Base-by-base conservation (phyloP, 2,797 vertebrate genomes). In the Trematocara caparti region DNA sequence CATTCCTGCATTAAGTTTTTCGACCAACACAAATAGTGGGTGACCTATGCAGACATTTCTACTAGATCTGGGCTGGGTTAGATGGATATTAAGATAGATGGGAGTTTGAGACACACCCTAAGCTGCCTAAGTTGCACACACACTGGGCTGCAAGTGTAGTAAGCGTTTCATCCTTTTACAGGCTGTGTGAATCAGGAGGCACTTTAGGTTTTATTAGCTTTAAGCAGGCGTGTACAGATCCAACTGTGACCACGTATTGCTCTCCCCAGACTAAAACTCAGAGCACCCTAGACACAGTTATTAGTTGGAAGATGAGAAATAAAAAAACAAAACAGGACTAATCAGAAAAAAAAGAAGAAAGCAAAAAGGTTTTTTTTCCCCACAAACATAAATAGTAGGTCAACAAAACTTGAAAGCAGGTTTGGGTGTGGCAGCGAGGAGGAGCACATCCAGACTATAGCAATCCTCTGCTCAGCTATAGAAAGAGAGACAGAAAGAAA, bases 81-180 rank as follows among this genome's bases (percentile, higher is more conserved):
- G 73, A 89, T 82, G 80, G 19, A 72, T 79, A 84, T 75, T 59
- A 66, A 88, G 85, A 82, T 76, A 90, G 79, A 76, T 76, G 78
- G 74, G 73, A 75, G 76, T 43, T 50, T 73, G 76, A 66, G 85
- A 83, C 78, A 83, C 84, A 72, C 80, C 82, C 87, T 84, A 53
- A 43, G 51, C 38, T 84, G 57, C 30, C 15, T 24, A 27, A 77
- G 38, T 57, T 76, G 50, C 72, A 69, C 15, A 40, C 73, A 84
- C 81, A 62, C 47, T 75, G 40, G 48, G 40, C 83, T 80, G 73
- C 62, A 32, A 75, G 69, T 48, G 34, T 71, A 83, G 90, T 78
- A 80, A 86, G 85, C 69, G 82, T 92, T 93, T 90, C 84, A 88
- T 92, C 85, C 88, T 90, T 94, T 95, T 90, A 92, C 84, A 82